Evolutionary conservation across 2,113 vertebrate species (phyloP).

Genomic region (Enhydra lutris): DNA sequence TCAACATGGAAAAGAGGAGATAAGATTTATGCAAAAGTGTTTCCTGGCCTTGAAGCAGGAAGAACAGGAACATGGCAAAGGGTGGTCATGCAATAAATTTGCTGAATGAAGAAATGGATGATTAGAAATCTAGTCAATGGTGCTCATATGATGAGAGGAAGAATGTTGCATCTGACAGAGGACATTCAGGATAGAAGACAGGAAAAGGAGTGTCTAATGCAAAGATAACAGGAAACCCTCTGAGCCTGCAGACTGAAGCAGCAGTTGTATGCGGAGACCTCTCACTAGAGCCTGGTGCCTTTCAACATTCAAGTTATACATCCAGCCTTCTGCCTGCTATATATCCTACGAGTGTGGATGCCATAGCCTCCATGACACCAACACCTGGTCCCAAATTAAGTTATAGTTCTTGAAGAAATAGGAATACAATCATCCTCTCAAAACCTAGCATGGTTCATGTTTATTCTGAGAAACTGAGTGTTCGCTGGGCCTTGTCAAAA

Average conservation of each 20-base stretch:
- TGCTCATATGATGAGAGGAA: not conserved
- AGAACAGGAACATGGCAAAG: not conserved
- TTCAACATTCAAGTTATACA: not conserved
- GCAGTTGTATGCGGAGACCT: not conserved
- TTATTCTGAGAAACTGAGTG: not conserved
- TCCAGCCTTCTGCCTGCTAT: not conserved
- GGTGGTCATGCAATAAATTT: not conserved
- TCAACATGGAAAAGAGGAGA: not conserved
- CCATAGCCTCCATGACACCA: not conserved
- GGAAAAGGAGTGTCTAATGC: not conserved
- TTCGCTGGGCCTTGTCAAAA: not conserved
- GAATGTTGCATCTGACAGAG: not conserved
- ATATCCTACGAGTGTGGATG: not conserved
- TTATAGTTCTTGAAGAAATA: not conserved
- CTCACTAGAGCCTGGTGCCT: not conserved
- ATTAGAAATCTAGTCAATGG: not conserved
- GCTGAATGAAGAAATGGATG: not conserved
- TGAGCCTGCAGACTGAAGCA: not conserved
- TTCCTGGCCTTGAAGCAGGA: constrained; percentile 20
- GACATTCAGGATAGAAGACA: not conserved
- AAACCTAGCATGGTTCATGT: not conserved
- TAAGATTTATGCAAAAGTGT: constrained; percentile 45
- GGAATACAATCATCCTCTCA: not conserved
- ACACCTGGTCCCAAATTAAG: not conserved
- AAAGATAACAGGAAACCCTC: not conserved